Evolutionary conservation across 2,888 invertebrate species (phyloP).

Genomic region (Caenorhabditis sp.): DNA sequence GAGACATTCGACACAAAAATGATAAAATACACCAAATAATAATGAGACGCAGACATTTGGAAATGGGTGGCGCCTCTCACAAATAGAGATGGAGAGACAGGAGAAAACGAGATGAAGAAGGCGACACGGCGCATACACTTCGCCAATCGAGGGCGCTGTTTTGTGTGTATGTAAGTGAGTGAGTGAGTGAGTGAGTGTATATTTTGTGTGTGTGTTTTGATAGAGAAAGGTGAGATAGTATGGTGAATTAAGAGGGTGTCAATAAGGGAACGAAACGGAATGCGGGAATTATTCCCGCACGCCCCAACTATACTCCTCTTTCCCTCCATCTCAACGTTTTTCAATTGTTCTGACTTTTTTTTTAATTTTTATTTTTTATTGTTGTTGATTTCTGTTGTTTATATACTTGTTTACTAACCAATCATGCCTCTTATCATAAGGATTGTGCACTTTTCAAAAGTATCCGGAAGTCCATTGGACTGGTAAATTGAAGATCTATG

Average conservation of each 20-base stretch:
- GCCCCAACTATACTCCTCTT: background rate
- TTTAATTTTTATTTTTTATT: background rate
- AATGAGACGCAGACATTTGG: background rate
- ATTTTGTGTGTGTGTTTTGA: too few relatives aligned
- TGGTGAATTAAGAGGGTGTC: too few relatives aligned
- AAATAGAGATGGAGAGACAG: background rate
- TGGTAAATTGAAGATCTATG: too few relatives aligned
- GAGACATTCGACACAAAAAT: background rate
- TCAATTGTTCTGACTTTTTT: background rate
- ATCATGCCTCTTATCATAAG: too few relatives aligned
- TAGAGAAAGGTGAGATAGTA: background rate
- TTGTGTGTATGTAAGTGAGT: background rate
- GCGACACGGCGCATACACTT: background rate
- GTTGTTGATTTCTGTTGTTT: too few relatives aligned
- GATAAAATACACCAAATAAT: background rate
- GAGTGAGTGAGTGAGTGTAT: too few relatives aligned
- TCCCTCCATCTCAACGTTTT: background rate
- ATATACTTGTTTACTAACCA: too few relatives aligned
- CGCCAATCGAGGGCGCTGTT: slow-evolving; percentile 1
- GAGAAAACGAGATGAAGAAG: background rate
- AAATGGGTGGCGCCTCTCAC: background rate
- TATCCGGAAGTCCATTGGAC: too few relatives aligned
- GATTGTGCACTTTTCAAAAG: too few relatives aligned
- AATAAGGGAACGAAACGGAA: background rate
- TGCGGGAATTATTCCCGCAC: background rate